Base-by-base conservation (phyloP, 2,888 invertebrate species). In the Ectropis crepuscularia region DNA sequence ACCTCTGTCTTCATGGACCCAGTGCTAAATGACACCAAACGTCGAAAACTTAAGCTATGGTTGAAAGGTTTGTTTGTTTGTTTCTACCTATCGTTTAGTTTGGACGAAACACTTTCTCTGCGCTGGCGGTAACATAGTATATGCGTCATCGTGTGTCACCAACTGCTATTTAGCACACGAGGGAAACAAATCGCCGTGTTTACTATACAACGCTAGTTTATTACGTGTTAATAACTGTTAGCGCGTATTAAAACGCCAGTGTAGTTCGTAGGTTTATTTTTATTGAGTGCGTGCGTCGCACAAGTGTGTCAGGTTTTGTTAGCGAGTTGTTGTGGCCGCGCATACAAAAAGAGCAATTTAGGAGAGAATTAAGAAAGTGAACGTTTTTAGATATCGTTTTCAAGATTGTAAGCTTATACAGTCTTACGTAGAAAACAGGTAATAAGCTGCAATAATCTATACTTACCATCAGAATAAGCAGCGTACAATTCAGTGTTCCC, bases 341-440 rank as follows among this genome's bases (percentile, higher is more conserved):
- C 85, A 88, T 88, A 87, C 82, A 81, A 83, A 88, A 78, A 76
- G 72, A 74, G 71, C 74, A 61, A 72, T 70, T 74, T 67, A 72
- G 72, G 75, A 76, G 74, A 79, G 78, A 78, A 75, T 76, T 73
- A 86, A 86, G 89, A 89, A 89, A 89, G 89, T 85, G 80, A 86
- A 80, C 47, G 63, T 68, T 57, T 49, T 46, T 55, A 48, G 43
- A 47, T 60, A 55, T 69, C 66, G 77, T 77, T 81, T 62, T 47
- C 60, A 45, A 49, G 43, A 48, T 43, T 16, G 10, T 10, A 6
- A 36, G 43, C 8, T 16, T 43, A 36, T 37, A 37, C 16, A 28
- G 16, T 28, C 16, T 28, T 28, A 28, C 16, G 16, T 28, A 1
- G 16, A 28, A 28, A 28, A 28, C 16, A 1, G 4, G 16, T 28